Conservation (phyloP, 2,797 vertebrate genomes). For the Oreonectes daqikongensis region DNA sequence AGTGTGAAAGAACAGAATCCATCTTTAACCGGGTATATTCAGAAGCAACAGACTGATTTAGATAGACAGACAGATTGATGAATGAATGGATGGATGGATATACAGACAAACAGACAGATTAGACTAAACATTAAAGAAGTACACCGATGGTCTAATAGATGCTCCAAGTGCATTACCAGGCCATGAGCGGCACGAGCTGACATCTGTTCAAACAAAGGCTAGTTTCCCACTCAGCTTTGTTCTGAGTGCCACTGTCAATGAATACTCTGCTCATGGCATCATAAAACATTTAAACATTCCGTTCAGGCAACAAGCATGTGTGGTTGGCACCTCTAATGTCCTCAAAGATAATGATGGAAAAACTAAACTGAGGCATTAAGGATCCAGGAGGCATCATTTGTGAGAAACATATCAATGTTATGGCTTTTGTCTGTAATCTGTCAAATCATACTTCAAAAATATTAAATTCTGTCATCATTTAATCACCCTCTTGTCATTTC, state of each 20-base stretch:
- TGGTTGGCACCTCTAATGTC: slow-evolving; percentile 25
- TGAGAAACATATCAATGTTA: neutral
- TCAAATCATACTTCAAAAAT: neutral
- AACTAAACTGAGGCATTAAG: neutral
- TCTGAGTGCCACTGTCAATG: slow-evolving; percentile 65
- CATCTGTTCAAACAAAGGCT: slow-evolving; percentile 83
- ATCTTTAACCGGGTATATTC: slow-evolving; percentile 31
- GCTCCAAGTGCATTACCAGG: slow-evolving; percentile 62
- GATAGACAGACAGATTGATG: neutral
- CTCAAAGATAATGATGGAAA: slow-evolving; percentile 15
- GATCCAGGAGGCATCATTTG: neutral
- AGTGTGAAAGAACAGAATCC: slow-evolving; percentile 34
- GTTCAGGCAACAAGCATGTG: slow-evolving; percentile 51
- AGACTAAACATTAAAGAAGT: neutral
- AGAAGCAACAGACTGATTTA: neutral
- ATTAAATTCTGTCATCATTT: too few species aligned
- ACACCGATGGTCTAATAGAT: slow-evolving; percentile 67
- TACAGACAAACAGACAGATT: slow-evolving; percentile 9
- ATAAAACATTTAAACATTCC: slow-evolving; percentile 68
- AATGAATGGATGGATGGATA: neutral
- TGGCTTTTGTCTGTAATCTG: neutral
- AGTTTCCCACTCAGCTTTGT: slow-evolving; percentile 71
- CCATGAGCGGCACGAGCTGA: slow-evolving; percentile 61
- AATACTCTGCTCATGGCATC: slow-evolving; percentile 56
- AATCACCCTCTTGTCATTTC: too few species aligned